Conservation (phyloP, 2,797 vertebrate species). For the Sebastes goodei region DNA sequence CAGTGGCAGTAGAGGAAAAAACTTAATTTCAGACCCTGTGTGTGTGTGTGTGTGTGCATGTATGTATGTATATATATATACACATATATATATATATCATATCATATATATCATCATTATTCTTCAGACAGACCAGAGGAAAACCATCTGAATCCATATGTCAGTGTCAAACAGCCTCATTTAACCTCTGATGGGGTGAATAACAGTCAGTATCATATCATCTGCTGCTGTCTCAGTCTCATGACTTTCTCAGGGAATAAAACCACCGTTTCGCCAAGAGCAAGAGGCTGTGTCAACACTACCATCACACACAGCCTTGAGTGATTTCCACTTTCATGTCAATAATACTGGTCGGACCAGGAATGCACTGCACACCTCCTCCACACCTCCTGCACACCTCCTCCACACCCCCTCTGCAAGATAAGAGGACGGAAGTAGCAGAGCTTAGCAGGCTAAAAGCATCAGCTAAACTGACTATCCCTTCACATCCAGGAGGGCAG, state of each 20-base stretch:
- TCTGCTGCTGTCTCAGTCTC: background rate
- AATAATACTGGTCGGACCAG: conserved; percentile 13
- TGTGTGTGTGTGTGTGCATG: accelerated
- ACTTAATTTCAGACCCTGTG: too few species aligned
- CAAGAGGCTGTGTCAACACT: conserved; percentile 37
- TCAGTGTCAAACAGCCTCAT: background rate
- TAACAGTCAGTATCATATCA: background rate
- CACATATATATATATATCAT: too few species aligned
- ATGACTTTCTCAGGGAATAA: background rate
- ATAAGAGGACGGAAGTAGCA: conserved; percentile 67
- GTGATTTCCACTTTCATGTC: conserved; percentile 13
- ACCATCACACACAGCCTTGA: conserved; percentile 1
- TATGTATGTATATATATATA: too few species aligned
- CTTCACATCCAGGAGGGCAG: conserved; percentile 4
- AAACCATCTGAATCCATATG: background rate
- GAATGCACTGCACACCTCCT: background rate
- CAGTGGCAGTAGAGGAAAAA: too few species aligned
- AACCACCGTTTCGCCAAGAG: conserved; percentile 22
- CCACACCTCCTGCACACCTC: background rate
- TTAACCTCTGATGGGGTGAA: background rate
- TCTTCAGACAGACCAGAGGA: background rate
- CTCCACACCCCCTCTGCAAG: conserved; percentile 4
- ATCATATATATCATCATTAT: background rate
- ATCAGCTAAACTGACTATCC: conserved; percentile 60
- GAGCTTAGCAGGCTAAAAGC: conserved; percentile 73